A percentile compares a stretch with the other conserved stretches of the same genome.
Conservation (phyloP, 2,113 vertebrate species). For the Irena cyanogastra region DNA sequence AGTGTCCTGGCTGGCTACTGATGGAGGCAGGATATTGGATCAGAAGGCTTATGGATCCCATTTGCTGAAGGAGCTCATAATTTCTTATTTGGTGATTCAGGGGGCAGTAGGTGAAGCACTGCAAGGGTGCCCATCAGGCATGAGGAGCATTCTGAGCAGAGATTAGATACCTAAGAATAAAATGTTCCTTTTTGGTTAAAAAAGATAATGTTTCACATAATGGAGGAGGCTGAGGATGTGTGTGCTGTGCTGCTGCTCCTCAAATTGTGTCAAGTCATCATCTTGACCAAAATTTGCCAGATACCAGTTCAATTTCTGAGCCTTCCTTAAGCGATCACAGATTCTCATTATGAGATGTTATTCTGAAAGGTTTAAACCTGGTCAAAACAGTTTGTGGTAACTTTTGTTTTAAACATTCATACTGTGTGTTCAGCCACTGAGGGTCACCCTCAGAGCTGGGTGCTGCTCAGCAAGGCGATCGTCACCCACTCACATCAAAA, state of each 20-base stretch:
- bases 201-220: not conserved
- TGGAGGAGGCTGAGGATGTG: not conserved
- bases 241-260: not conserved
- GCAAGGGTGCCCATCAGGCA: not conserved
- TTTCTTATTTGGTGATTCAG: not conserved
- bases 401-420: not conserved
- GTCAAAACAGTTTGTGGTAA: not conserved
- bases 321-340: not conserved
- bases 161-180: not conserved
- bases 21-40: not conserved
- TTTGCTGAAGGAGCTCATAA: not conserved
- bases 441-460: not conserved
- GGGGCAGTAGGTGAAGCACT: not conserved
- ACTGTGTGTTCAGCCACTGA: not conserved
- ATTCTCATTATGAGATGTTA: not conserved
- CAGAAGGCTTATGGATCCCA: not conserved
- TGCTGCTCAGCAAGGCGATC: not conserved
- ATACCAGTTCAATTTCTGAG: not conserved
- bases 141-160: not conserved
- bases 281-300: not conserved
- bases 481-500: not conserved
- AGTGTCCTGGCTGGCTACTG: not conserved
- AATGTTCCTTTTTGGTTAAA: not conserved
- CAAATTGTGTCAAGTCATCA: not conserved
- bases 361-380: not conserved